A percentile compares a stretch with the other conserved stretches of the same genome.
Conservation (phyloP, 2,888 invertebrate genomes). For the Zelleria hepariella region DNA sequence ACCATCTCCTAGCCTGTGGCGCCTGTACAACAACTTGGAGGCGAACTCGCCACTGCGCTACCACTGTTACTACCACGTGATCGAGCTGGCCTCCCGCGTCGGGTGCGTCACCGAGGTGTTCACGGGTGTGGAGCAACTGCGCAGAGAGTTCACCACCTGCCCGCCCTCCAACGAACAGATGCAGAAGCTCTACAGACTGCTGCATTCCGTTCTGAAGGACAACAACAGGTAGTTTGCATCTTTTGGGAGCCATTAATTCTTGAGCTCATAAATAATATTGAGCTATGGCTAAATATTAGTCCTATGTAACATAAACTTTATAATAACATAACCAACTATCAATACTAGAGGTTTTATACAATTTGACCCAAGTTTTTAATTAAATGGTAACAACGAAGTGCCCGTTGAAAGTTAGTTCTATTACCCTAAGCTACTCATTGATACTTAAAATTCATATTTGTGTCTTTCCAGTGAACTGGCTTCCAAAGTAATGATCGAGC, state of each 20-base stretch:
- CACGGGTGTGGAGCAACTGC: conserved; percentile 86
- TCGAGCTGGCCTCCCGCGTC: conserved; percentile 90
- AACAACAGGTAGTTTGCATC: conserved; percentile 78
- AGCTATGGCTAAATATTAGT: too few species aligned
- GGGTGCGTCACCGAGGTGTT: conserved; percentile 89
- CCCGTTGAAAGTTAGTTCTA: too few species aligned
- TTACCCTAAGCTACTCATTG: too few species aligned
- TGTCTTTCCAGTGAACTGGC: conserved; percentile 82
- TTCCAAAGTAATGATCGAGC: conserved; percentile 96
- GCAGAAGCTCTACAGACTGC: conserved; percentile 89
- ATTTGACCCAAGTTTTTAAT: too few species aligned
- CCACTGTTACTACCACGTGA: conserved; percentile 92
- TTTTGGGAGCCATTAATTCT: too few species aligned
- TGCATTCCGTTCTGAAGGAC: conserved; percentile 91
- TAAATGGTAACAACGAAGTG: too few species aligned
- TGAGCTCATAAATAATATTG: too few species aligned
- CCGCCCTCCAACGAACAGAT: conserved; percentile 90
- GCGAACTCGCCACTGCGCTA: conserved; percentile 88
- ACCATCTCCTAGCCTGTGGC: conserved; percentile 79
- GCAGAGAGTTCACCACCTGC: conserved; percentile 83
- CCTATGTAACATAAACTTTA: too few species aligned
- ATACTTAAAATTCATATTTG: conserved; percentile 7
- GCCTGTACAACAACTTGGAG: conserved; percentile 92
- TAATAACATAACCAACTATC: too few species aligned
- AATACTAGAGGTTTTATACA: too few species aligned